Conservation (phyloP, 2,113 vertebrate genomes). For the Elgaria multicarinata region DNA sequence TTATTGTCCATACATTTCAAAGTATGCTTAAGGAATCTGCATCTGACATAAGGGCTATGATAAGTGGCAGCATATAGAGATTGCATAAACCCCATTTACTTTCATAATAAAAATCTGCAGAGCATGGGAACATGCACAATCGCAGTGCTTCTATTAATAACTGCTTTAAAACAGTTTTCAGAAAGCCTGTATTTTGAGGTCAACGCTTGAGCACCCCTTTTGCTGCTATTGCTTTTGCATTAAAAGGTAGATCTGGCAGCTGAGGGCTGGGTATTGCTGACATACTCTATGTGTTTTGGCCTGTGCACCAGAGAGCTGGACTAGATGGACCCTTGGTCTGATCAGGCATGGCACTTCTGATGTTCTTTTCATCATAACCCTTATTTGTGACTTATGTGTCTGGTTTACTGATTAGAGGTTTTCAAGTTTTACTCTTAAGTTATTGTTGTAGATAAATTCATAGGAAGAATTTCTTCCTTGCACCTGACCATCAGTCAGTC, state of each 20-base stretch:
- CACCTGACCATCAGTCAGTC: neutral
- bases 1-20: neutral
- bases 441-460: neutral
- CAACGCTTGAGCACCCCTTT: neutral
- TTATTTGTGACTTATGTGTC: neutral
- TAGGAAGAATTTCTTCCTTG: neutral
- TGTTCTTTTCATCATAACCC: neutral
- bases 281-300: neutral
- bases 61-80: neutral
- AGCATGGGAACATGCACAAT: neutral
- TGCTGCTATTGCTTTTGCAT: neutral
- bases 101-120: neutral
- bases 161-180: neutral
- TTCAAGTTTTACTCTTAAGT: neutral
- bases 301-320: too few relatives aligned
- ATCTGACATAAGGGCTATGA: neutral
- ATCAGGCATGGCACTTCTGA: too few relatives aligned
- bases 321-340: too few relatives aligned
- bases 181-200: neutral
- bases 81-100: neutral
- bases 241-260: neutral
- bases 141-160: neutral
- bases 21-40: neutral
- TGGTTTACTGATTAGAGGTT: neutral
- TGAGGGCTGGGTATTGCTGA: neutral